A percentile compares a stretch with the other conserved stretches of the same genome.
These are phyloP conservation scores for Notodonta dromedarius DNA, from an alignment of 2,888 invertebrate genomes.

Conservation along the genomic window DNA sequence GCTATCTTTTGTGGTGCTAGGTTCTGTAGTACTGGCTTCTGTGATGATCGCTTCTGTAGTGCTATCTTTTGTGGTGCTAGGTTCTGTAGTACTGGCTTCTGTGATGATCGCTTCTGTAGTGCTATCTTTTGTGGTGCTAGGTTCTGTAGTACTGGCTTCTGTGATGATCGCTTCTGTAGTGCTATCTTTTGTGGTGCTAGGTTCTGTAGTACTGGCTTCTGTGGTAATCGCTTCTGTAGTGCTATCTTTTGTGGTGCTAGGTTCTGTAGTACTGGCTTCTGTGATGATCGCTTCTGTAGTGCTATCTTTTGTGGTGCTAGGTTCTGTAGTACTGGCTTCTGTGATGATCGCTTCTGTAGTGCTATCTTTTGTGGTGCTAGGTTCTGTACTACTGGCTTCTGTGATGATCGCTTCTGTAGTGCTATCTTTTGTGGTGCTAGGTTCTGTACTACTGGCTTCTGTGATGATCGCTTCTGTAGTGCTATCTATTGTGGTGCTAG, in stretches of 20 bases:
- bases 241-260: background rate
- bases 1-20: background rate
- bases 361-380: no score
- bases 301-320: no score
- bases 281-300: no score
- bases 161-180: background rate
- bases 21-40: background rate
- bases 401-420: background rate
- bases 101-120: background rate
- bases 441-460: background rate
- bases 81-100: background rate
- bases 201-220: background rate
- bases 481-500: no score
- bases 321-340: no score
- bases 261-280: background rate
- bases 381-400: background rate
- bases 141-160: background rate
- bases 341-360: no score
- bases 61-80: background rate
- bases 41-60: background rate
- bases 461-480: no score
- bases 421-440: background rate
- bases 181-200: background rate
- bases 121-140: background rate
- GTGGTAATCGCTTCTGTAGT: background rate